Base-by-base conservation (phyloP, 2,113 vertebrate species). In the Boulengeromyrus knoepffleri region DNA sequence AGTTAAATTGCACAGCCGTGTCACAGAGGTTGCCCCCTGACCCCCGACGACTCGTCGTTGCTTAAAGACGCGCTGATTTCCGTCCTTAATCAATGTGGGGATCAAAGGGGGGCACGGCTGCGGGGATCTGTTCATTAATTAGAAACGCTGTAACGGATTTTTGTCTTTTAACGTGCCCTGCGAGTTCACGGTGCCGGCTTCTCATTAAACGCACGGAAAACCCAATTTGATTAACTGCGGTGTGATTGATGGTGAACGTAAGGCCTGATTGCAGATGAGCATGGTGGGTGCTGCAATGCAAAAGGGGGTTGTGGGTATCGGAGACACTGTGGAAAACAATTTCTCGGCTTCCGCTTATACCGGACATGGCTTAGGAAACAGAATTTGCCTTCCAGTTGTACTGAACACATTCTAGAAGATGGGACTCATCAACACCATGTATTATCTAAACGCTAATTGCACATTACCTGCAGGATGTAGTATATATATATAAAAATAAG, bases 51-150 rank as follows among this genome's bases (percentile, higher is more conserved):
- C 89, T 39, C 52, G 27, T 3, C 52, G 36, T 17, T 83, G 52
- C 80, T 89, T 89, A 89, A 89, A 89, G 39, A 80, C 80, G 49
- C 80, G 84, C 80, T 62, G 77, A 89, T 89, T 85, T 45, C 52
- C 52, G 12, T 49, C 80, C 50, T 89, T 85, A 89, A 89, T 89
- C 89, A 85, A 85, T 89, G 89, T 21, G 50, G 9, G 39, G 89
- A 89, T 89, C 89, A 89, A 89, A 89, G 89, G 80, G 77, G 80
- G 52, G 52, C 52, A 85, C 42, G 24, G 49, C 89, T 62, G 77
- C 49, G 58, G 80, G 42, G 83, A 85, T 89, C 77, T 89, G 89
- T 85, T 89, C 89, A 85, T 89, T 85, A 89, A 89, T 89, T 89
- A 89, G 74, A 85, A 85, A 84, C 52, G 80, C 52, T 85, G 89